These are phyloP conservation scores for Pterostichus niger DNA, from an alignment of 2,888 invertebrate genomes.

Conservation along the genomic window DNA sequence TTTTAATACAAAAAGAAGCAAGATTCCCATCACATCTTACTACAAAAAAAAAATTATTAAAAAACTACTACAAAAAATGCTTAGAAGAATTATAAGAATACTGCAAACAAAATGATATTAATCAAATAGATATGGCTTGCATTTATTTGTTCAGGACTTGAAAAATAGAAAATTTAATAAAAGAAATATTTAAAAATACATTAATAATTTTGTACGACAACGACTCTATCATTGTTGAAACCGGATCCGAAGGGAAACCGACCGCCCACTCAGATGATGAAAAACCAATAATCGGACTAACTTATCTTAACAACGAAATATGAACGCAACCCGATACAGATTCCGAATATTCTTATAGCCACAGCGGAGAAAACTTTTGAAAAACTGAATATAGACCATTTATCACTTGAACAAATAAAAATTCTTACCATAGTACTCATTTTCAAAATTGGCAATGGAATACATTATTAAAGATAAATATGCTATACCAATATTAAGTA, in stretches of 20 bases:
- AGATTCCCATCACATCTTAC: not conserved
- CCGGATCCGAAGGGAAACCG: no score
- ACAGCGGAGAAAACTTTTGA: conserved; percentile 68
- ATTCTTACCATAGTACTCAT: conserved; percentile 69
- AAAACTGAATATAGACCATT: conserved; percentile 68
- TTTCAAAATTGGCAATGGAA: conserved; percentile 68
- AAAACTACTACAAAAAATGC: conserved; percentile 13
- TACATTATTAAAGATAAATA: conserved; percentile 22
- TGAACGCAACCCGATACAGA: conserved; percentile 64
- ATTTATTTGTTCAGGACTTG: not conserved
- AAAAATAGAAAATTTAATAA: not conserved
- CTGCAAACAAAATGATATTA: not conserved
- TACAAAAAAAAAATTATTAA: not conserved
- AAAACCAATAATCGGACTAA: no score
- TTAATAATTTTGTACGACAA: no score
- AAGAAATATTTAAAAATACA: not conserved
- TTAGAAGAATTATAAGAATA: conserved; percentile 2
- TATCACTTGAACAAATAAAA: conserved; percentile 66
- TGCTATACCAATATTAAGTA: not conserved
- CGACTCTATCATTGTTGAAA: no score
- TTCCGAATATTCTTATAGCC: conserved; percentile 68
- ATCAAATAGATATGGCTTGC: conserved; percentile 22
- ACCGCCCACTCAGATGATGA: no score
- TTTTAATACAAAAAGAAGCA: not conserved
- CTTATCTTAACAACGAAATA: no score